Evolutionary conservation across 2,113 vertebrate genomes (phyloP), one percentile per base, ranked within the genome.

Genomic region (Mesitornis unicolor): DNA sequence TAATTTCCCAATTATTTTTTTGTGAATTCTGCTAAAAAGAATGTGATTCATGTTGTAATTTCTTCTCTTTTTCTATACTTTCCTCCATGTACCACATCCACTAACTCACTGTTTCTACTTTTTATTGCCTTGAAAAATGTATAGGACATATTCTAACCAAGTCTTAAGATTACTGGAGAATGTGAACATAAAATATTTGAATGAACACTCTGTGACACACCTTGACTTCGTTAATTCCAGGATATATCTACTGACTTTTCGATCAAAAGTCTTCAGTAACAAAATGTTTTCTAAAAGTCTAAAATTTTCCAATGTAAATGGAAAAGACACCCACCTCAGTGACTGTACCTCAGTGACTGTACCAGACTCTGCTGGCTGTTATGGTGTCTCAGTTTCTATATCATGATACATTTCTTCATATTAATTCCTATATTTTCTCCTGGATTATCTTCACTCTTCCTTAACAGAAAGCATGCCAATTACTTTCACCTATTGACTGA

Each of bases 41-140:
- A 59, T 40, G 12, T 6, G 50, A 38, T 47, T 7, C 1, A 6
- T 29, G 5, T 14, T 43, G 16, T 20, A 43, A 79, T 33, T 24
- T 90, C 4, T 70, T 81, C 6, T 53, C 7, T 56, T 54, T 64
- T 51, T 75, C n/a, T 57, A 4, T 2, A 3, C 4, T 45, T 59
- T 54, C 14, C 7, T 63, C 53, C 16, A 33, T 60, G 9, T 22
- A 2, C 2, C 1, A 1, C 6, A 51, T 71, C n/a, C 2, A 3
- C 13, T 48, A 26, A 33, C 8, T 65, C 31, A 40, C 9, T 45
- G 16, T 45, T 95, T 67, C 33, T 73, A 3, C 60, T 67, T 0
- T 29, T 50, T 36, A 77, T 82, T 63, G 3, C 13, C 11, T 21
- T 45, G 21, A 50, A 83, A 35, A 56, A 18, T 1, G 2, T 13